Conservation (phyloP, 2,797 vertebrate genomes). For the Distichodus sexfasciatus region DNA sequence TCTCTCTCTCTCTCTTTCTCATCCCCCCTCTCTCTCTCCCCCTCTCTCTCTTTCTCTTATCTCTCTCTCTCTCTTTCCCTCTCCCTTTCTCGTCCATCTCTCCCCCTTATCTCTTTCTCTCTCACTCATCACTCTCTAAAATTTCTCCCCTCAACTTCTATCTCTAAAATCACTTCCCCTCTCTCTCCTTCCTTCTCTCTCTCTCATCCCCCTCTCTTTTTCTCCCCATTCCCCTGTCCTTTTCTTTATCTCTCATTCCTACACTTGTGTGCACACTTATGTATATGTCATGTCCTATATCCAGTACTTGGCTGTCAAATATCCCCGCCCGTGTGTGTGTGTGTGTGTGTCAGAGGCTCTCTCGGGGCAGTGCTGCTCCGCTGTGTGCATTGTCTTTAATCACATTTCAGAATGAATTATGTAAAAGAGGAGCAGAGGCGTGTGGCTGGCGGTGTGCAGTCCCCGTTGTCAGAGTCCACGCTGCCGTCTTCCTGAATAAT, state of each 20-base stretch:
- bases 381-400: constrained; percentile 54
- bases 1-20: not conserved
- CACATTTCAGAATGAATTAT: constrained; percentile 58
- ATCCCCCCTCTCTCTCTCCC: not conserved
- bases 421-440: constrained; percentile 34
- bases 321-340: constrained; percentile 12
- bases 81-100: not conserved
- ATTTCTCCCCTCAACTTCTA: not conserved
- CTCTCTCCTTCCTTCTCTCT: not conserved
- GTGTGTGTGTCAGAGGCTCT: constrained; percentile 30
- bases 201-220: not conserved
- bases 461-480: constrained; percentile 17
- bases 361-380: constrained; percentile 28
- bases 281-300: not conserved
- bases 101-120: not conserved
- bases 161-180: not conserved
- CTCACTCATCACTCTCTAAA: too few species aligned
- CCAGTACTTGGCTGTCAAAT: not conserved
- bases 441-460: constrained; percentile 22
- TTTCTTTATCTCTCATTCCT: not conserved
- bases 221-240: not conserved
- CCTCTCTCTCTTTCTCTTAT: not conserved
- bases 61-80: not conserved
- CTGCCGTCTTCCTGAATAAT: constrained; percentile 45
- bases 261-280: constrained; percentile 21